Base-by-base conservation (phyloP, 2,888 invertebrate genomes). In the Hemistola chrysoprasaria region DNA sequence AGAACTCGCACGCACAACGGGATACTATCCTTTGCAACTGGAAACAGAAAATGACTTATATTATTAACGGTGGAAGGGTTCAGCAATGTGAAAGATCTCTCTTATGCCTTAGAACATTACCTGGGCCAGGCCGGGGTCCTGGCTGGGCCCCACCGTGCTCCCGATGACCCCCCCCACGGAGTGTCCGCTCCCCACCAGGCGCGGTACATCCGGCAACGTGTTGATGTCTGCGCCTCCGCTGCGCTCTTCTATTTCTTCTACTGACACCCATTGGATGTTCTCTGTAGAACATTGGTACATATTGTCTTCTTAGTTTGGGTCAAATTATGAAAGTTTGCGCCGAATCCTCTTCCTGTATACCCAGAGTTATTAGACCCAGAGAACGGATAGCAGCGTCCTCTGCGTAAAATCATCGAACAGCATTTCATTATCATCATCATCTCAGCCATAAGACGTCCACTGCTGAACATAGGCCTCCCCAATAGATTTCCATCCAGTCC, bases 131-230 rank as follows among this genome's bases (percentile, higher is more conserved):
- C 74, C 78, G 1, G 82, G 65, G 41, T 78, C 82, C 5, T 77
- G 79, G 40, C 93, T 92, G 10, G 94, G 95, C 8, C 97, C 97
- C 1, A 98, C 97, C 0, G 95, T 96, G 75, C 95, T 93, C 45
- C 96, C 97, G 33, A 99, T 97, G 36, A 99, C 98, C 0, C 98
- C 98, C 8, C 99, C 99, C 7, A 98, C 99, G 53, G 98, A 97
- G 65, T 98, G 97, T 0, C 98, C 98, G 73, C 97, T 97, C 41
- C 97, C 95, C 37, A 98, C 97, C 55, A 97, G 90, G 52, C 97
- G 95, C 1, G 97, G 96, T 36, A 97, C 93, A 72, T 96, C 96
- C 0, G 96, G 95, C 33, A 96, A 78, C 32, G 95, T 93, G 46
- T 93, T 93, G 58, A 95, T 95, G 36, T 94, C 93, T 0, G 94